Percentiles rank a stretch among this genome's conserved stretches.
These are phyloP conservation scores for Hormaphis cornu DNA, from an alignment of 1,140 invertebrate species.

Conservation along the genomic window DNA sequence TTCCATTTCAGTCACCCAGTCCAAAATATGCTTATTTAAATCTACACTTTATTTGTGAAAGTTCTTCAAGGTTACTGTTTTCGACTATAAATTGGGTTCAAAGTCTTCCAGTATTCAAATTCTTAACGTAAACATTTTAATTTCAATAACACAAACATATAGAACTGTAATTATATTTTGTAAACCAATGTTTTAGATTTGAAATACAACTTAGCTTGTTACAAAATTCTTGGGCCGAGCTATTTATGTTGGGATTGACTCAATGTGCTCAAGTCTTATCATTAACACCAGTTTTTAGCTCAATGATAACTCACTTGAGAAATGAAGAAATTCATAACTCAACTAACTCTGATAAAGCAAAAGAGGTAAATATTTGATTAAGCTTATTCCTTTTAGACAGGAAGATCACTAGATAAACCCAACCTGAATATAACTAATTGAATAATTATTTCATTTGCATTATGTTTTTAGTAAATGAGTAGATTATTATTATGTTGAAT, in stretches of 20 bases:
- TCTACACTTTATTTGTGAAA: conserved; percentile 85
- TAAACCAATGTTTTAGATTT: conserved; percentile 55
- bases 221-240: conserved; percentile 80
- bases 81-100: conserved; percentile 80
- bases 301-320: conserved; percentile 63
- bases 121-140: conserved; percentile 52
- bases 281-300: conserved; percentile 68
- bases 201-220: conserved; percentile 76
- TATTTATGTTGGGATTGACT: conserved; percentile 83
- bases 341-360: conserved; percentile 60
- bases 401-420: neutral
- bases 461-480: no score
- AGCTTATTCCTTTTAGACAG: neutral
- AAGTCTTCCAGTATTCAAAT: conserved; percentile 71
- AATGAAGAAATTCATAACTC: conserved; percentile 60
- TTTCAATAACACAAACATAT: neutral
- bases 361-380: conserved; percentile 44
- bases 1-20: conserved; percentile 72
- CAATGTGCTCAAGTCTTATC: conserved; percentile 76
- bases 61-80: conserved; percentile 77
- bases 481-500: no score
- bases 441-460: neutral
- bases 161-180: conserved; percentile 9
- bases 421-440: neutral
- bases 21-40: conserved; percentile 72